phyloP scores from a whole-genome alignment of 2,113 vertebrate species.

The Erythrocercus mccallii region DNA sequence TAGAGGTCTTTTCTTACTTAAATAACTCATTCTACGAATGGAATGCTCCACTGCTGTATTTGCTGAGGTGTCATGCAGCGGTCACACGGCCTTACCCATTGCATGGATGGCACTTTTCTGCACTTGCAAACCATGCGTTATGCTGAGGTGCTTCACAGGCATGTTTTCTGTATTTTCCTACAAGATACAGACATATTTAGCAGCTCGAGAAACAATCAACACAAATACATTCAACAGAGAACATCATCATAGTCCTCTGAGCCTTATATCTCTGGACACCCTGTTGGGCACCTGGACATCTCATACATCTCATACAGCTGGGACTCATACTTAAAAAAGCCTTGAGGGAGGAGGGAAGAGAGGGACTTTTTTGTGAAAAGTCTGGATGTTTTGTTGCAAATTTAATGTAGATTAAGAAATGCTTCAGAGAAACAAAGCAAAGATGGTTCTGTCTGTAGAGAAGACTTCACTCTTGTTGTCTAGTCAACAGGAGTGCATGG shows the following conservation, averaged over 20 bases:
- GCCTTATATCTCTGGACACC: not conserved
- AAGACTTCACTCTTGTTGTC: not conserved
- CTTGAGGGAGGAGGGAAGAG: not conserved
- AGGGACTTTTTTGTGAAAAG: accelerated
- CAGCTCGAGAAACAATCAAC: accelerated
- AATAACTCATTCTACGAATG: not conserved
- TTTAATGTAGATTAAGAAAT: not conserved
- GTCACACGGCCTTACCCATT: not conserved
- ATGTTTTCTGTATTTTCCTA: not conserved
- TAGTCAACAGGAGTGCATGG: not conserved
- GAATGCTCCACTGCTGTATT: not conserved
- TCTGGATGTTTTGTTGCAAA: not conserved
- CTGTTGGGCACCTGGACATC: not conserved
- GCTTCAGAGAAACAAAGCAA: not conserved
- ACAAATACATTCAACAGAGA: not conserved
- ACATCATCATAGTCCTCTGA: not conserved
- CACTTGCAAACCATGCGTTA: not conserved
- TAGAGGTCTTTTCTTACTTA: not conserved
- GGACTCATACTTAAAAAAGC: not conserved
- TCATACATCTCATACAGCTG: not conserved
- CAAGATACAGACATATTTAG: not conserved
- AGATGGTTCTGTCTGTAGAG: not conserved
- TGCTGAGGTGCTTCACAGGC: not conserved
- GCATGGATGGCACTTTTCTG: not conserved
- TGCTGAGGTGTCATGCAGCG: not conserved